Evolutionary conservation across 2,888 invertebrate genomes (phyloP), one percentile per base, ranked within the genome.

Genomic region (Chaetoderma sp.): DNA sequence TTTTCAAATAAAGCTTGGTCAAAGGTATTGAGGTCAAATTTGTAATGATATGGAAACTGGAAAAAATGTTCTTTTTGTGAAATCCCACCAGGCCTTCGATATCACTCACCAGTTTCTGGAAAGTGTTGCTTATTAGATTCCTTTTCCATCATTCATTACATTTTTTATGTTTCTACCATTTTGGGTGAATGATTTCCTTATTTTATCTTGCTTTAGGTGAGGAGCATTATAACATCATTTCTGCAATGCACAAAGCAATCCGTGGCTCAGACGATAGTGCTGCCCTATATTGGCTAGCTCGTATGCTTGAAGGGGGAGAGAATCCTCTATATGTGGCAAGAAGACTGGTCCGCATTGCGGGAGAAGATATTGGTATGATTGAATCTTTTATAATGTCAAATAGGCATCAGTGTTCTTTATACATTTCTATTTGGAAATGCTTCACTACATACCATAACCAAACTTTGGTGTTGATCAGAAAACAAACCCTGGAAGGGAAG

Each of bases 211-310:
- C 50, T 70, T 6, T 52, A 83, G 85, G 94, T 8, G 94, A 94
- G 56, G 93, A 94, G 80, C 94, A 94, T 86, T 94, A 93, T 85
- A 93, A 94, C 83, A 90, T 91, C 42, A 91, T 93, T 75, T 94
- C 94, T 1, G 94, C 94, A 0, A 87, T 94, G 73, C 94, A 94
- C 79, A 94, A 94, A 86, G 92, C 93, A 0, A 91, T 94, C 57
- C 89, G 94, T 73, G 93, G 93, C 0, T 91, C 93, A 21, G 92
- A 93, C 83, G 92, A 91, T 68, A 93, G 92, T 85, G 94, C 93
- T 1, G 91, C 94, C 16, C 85, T 94, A 42, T 94, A 94, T 82
- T 94, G 94, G 94, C 88, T 93, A 2, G 90, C 93, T 1, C 89
- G 94, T 67, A 94, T 94, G 89, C 86, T 94, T 73, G 89, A 90